Percentiles rank a stretch among this genome's conserved stretches.
Evolutionary conservation across 2,888 invertebrate genomes (phyloP).

Genomic region (Metopia argyrocephala): DNA sequence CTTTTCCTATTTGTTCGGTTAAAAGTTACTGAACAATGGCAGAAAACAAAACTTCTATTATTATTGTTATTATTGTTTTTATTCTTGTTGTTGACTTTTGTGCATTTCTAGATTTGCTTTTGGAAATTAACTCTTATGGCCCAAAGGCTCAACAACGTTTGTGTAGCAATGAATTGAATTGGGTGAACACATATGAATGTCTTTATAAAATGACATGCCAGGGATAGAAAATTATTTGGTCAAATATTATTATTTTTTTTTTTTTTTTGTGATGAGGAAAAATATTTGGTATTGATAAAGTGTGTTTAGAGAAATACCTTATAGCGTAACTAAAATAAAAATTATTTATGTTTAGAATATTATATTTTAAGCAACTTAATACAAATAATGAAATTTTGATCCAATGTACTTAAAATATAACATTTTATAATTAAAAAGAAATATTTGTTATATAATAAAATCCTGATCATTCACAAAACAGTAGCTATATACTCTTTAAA

Average conservation of each 20-base stretch:
- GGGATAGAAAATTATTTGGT: background rate
- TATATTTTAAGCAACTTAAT: too few relatives aligned
- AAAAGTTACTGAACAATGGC: conserved; percentile 36
- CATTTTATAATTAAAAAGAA: too few relatives aligned
- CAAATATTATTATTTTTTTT: background rate
- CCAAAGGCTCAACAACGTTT: conserved; percentile 28
- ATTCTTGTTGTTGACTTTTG: conserved; percentile 46
- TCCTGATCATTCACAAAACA: too few relatives aligned
- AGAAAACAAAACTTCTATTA: conserved; percentile 44
- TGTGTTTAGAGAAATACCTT: background rate
- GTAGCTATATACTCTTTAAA: too few relatives aligned
- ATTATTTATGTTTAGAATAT: too few relatives aligned
- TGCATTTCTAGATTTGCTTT: conserved; percentile 48
- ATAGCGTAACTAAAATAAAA: too few relatives aligned
- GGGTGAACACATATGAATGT: conserved; percentile 10
- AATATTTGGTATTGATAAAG: background rate
- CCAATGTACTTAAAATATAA: too few relatives aligned
- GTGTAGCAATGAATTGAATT: conserved; percentile 7
- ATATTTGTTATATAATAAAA: too few relatives aligned
- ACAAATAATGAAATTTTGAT: too few relatives aligned
- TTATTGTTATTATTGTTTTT: conserved; percentile 22
- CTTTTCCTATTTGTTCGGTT: conserved; percentile 8
- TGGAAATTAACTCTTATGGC: conserved; percentile 47
- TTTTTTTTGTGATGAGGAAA: too few relatives aligned
- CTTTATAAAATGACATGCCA: background rate